A percentile compares a stretch with the other conserved stretches of the same genome.
These are phyloP conservation scores for Scaptomyza tumidula DNA, from an alignment of 2,888 invertebrate genomes.

Conservation along the genomic window DNA sequence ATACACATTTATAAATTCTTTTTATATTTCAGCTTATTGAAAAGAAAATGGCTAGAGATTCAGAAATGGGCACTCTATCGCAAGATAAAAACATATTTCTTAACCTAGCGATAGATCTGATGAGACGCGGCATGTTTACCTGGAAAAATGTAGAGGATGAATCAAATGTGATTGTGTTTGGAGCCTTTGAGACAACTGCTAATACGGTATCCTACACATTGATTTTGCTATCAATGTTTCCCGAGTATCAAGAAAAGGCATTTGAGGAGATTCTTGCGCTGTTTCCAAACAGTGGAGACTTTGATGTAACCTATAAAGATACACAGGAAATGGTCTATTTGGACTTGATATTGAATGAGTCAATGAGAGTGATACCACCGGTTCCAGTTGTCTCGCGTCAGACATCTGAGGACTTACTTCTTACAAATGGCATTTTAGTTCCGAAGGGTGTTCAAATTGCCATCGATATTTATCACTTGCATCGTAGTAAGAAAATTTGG, in stretches of 20 bases:
- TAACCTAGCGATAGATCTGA: constrained; percentile 75
- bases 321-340: constrained; percentile 79
- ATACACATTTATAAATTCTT: background rate
- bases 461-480: constrained; percentile 81
- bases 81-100: constrained; percentile 67
- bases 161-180: constrained; percentile 81
- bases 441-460: constrained; percentile 81
- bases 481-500: constrained; percentile 82
- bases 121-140: constrained; percentile 70
- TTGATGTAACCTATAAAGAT: constrained; percentile 74
- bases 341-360: constrained; percentile 82
- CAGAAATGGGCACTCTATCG: constrained; percentile 10
- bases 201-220: constrained; percentile 74
- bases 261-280: constrained; percentile 77
- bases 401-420: constrained; percentile 64
- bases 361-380: constrained; percentile 81
- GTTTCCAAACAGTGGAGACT: constrained; percentile 66
- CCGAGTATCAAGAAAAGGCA: constrained; percentile 77
- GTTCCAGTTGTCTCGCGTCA: constrained; percentile 81
- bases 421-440: constrained; percentile 76
- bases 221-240: constrained; percentile 80
- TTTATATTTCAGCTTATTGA: constrained; percentile 61
- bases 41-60: constrained; percentile 59
- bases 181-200: constrained; percentile 83
- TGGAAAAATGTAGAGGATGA: constrained; percentile 80